phyloP scores from a whole-genome alignment of 2,888 invertebrate genomes.

The Esperia sulphurella region DNA sequence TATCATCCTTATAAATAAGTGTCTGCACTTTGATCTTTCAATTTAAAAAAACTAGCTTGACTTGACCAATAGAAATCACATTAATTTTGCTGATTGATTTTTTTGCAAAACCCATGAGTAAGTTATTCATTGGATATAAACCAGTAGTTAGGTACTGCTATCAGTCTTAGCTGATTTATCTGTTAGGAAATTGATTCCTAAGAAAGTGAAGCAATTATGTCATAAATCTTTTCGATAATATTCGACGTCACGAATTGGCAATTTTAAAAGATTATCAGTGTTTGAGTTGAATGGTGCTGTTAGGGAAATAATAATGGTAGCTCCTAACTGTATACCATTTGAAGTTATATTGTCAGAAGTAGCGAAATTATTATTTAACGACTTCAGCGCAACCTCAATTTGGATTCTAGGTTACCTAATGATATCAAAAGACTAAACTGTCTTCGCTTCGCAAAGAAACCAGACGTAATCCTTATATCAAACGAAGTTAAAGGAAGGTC shows the following conservation, averaged over 20 bases:
- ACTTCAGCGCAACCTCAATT: too few species aligned
- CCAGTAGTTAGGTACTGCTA: background rate
- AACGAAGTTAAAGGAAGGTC: background rate
- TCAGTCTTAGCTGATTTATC: conserved; percentile 4
- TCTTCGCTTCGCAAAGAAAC: too few species aligned
- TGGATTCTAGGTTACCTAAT: too few species aligned
- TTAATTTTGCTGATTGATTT: background rate
- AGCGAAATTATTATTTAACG: too few species aligned
- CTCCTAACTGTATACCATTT: background rate
- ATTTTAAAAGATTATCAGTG: conserved; percentile 12
- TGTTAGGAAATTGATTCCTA: conserved; percentile 10
- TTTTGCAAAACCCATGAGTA: background rate
- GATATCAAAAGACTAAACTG: background rate
- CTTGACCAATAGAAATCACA: background rate
- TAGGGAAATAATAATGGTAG: background rate
- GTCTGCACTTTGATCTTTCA: too few species aligned
- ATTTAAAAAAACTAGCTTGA: background rate
- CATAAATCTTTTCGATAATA: conserved; percentile 12
- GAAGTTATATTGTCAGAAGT: too few species aligned
- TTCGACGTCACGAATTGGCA: conserved; percentile 10
- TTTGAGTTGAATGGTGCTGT: conserved; percentile 10
- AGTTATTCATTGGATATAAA: background rate
- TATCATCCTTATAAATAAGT: too few species aligned
- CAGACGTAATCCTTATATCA: too few species aligned
- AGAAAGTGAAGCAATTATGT: conserved; percentile 8